A percentile compares a stretch with the other conserved stretches of the same genome.
phyloP scores from a whole-genome alignment of 1,140 invertebrate genomes.

The Euura saliciscinereae region DNA sequence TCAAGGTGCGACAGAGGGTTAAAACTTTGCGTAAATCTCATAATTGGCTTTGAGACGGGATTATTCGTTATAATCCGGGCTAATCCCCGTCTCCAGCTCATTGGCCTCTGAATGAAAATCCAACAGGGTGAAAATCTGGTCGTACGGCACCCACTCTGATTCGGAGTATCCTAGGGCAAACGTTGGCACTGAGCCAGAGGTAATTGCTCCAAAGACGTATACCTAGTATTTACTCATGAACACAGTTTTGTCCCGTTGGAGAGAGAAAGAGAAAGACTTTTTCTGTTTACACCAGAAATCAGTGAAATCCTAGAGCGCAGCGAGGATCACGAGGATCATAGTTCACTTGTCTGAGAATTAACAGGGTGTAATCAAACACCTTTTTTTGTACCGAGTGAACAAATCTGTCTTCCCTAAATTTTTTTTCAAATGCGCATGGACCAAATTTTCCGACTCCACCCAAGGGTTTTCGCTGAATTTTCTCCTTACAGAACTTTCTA shows the following conservation, averaged over 20 bases:
- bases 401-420: too few relatives aligned
- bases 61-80: slow-evolving; percentile 4
- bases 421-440: too few relatives aligned
- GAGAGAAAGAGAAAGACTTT: too few relatives aligned
- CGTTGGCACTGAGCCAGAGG: not conserved
- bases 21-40: not conserved
- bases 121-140: not conserved
- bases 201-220: not conserved
- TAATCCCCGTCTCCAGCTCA: not conserved
- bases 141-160: not conserved
- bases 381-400: too few relatives aligned
- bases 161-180: not conserved
- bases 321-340: too few relatives aligned
- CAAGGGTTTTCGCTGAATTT: not conserved
- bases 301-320: too few relatives aligned
- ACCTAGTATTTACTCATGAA: not conserved
- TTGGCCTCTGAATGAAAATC: not conserved
- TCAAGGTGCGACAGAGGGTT: not conserved
- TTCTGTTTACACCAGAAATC: too few relatives aligned
- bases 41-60: not conserved
- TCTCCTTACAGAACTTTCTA: slow-evolving; percentile 1
- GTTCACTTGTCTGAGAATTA: too few relatives aligned
- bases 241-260: too few relatives aligned
- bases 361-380: too few relatives aligned
- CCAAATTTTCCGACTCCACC: too few relatives aligned